These are phyloP conservation scores for Formicarius rufipectus DNA, from an alignment of 2,113 vertebrate species.

Conservation along the genomic window DNA sequence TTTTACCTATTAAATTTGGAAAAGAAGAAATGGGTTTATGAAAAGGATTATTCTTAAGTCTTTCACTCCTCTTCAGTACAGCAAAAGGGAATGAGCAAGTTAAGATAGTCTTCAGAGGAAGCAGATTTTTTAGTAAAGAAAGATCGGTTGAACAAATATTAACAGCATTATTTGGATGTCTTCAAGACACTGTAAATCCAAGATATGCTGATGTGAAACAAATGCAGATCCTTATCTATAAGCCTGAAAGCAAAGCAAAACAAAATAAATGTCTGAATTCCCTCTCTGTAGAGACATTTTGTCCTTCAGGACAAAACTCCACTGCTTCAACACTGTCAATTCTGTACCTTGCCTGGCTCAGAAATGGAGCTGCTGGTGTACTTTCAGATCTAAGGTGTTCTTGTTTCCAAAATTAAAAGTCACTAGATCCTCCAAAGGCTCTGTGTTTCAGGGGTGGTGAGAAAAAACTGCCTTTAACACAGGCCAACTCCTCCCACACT, in stretches of 20 bases:
- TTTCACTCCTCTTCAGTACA: not conserved
- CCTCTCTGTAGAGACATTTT: not conserved
- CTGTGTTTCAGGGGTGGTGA: slow-evolving; percentile 11
- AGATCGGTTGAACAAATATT: slow-evolving; percentile 18
- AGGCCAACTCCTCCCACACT: slow-evolving; percentile 58
- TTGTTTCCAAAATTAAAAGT: slow-evolving; percentile 41
- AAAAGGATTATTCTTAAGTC: not conserved
- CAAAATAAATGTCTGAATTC: not conserved
- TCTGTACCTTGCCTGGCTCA: not conserved
- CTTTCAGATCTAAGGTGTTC: slow-evolving; percentile 43
- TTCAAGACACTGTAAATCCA: not conserved
- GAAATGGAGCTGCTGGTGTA: not conserved
- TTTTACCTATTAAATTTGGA: not conserved
- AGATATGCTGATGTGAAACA: not conserved
- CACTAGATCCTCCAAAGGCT: slow-evolving; percentile 3
- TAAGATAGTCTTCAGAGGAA: not conserved
- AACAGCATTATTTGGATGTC: not conserved
- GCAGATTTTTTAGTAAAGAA: not conserved
- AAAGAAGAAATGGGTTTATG: not conserved
- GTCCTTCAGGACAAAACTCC: not conserved
- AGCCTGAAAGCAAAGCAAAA: slow-evolving; percentile 18
- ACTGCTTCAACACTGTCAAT: not conserved
- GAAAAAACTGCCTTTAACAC: slow-evolving; percentile 43
- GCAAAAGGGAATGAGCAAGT: not conserved
- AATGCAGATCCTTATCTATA: slow-evolving; percentile 32